Evolutionary conservation across 2,888 invertebrate species (phyloP), one percentile per base, ranked within the genome.

Genomic region (Nomada ferruginata): DNA sequence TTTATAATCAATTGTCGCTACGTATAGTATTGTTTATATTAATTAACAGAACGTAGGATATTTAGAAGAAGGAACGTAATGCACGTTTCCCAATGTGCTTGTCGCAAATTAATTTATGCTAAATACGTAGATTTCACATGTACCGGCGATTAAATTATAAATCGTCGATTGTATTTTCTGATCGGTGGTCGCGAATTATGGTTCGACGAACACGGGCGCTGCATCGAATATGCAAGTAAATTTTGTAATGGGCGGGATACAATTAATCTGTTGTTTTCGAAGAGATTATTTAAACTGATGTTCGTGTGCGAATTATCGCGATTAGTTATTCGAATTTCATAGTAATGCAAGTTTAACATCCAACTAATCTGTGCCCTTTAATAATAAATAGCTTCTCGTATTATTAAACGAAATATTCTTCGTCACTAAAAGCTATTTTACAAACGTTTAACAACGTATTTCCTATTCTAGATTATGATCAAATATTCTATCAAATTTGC

Each of bases 91-190:
- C 10, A 10, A 23, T 15, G 18, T 5, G 64, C 4, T 47, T 26
- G n/a, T 29, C n/a, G 50, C 0, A 3, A 20, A 52, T 52, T 36
- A 36, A 2, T 29, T n/a, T 9, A 15, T 20, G 20, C 9, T n/a
- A 52, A 66, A 20, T n/a, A 10, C 20, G 15, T 1, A 13, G 10
- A 15, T 9, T 36, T 20, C 15, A 20, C 15, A n/a, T 1, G 10
- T 0, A 18, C 18, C 50, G 15, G 50, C 23, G 66, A 55, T 53
- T 36, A 53, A 9, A 23, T 18, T 52, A 36, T 68, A 53, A 36
- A 4, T 68, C 29, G 66, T 42, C 53, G 66, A 68, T 68, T 68
- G 42, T 11, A 36, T 68, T 68, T 53, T 53, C 36, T 53, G 66
- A 55, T 53, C 15, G n/a, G 23, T 5, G 20, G 23, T 36, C 53